Percentiles rank a stretch among this genome's conserved stretches.
Conservation (phyloP, 2,797 vertebrate species). For the Chromis chromis region DNA sequence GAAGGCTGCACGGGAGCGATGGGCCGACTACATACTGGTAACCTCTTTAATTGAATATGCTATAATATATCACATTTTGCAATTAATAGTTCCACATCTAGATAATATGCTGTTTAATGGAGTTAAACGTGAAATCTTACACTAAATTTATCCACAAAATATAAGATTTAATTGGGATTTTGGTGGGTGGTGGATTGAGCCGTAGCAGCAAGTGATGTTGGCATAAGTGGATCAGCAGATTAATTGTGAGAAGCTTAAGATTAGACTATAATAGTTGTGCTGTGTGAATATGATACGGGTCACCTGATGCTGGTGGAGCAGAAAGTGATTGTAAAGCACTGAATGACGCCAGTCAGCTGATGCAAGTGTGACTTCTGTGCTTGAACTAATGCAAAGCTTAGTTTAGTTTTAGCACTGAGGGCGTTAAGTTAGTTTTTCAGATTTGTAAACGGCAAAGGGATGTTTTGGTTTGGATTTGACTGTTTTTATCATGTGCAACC, state of each 20-base stretch:
- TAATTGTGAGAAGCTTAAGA: background rate
- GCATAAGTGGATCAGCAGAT: too few species aligned
- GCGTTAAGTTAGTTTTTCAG: too few species aligned
- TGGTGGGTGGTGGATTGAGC: background rate
- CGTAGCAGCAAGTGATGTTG: background rate
- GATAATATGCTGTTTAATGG: background rate
- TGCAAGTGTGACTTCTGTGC: too few species aligned
- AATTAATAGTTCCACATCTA: background rate
- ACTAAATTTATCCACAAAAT: background rate
- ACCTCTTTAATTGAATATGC: slow-evolving; percentile 33
- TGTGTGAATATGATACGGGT: background rate
- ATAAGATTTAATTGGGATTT: background rate
- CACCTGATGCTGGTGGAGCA: background rate
- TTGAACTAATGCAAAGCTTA: too few species aligned
- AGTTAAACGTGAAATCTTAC: background rate
- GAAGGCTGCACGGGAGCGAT: slow-evolving; percentile 90
- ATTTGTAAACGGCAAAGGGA: too few species aligned
- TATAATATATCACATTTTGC: background rate
- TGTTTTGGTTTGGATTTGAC: too few species aligned
- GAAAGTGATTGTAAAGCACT: background rate
- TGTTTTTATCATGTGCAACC: too few species aligned
- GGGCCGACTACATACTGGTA: slow-evolving; percentile 97
- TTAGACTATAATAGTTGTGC: background rate
- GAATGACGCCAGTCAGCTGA: background rate
- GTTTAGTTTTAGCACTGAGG: too few species aligned